Evolutionary conservation across 2,888 invertebrate genomes (phyloP).

Genomic region (Zootermopsis nevadensis): DNA sequence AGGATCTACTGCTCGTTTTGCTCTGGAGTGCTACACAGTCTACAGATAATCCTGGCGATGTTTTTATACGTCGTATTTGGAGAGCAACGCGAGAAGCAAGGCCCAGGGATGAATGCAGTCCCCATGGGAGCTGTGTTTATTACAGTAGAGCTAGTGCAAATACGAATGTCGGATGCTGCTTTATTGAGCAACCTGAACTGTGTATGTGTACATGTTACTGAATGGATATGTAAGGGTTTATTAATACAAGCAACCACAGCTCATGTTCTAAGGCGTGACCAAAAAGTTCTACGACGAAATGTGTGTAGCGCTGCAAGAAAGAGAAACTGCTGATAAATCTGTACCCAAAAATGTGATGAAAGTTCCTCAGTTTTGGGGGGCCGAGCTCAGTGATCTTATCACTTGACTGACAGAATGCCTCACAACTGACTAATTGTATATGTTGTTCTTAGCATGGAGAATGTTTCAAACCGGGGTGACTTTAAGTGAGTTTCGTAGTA

Average conservation of each 20-base stretch:
- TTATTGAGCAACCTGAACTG: slow-evolving; percentile 26
- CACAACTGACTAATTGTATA: too few relatives aligned
- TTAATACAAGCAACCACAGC: background rate
- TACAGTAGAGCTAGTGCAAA: slow-evolving; percentile 1
- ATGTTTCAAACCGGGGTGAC: too few relatives aligned
- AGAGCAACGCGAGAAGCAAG: slow-evolving; percentile 12
- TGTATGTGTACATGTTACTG: slow-evolving; percentile 26
- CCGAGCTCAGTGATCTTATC: too few relatives aligned
- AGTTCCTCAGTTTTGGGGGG: too few relatives aligned
- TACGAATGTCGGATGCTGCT: slow-evolving; percentile 28
- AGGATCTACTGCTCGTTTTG: slow-evolving; percentile 43
- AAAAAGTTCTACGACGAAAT: too few relatives aligned
- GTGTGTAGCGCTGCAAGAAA: too few relatives aligned
- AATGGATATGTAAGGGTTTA: slow-evolving; percentile 11
- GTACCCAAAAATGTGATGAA: too few relatives aligned
- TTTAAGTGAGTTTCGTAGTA: too few relatives aligned
- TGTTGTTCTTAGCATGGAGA: too few relatives aligned
- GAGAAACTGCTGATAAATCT: too few relatives aligned
- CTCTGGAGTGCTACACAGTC: slow-evolving; percentile 27
- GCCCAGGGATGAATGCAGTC: background rate
- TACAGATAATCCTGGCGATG: slow-evolving; percentile 33
- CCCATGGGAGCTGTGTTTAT: slow-evolving; percentile 23
- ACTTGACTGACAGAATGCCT: too few relatives aligned
- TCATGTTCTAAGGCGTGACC: background rate
- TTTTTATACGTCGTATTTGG: slow-evolving; percentile 20